These are phyloP conservation scores for Motacilla tschutschensis DNA, from an alignment of 2,113 vertebrate species.

Conservation along the genomic window DNA sequence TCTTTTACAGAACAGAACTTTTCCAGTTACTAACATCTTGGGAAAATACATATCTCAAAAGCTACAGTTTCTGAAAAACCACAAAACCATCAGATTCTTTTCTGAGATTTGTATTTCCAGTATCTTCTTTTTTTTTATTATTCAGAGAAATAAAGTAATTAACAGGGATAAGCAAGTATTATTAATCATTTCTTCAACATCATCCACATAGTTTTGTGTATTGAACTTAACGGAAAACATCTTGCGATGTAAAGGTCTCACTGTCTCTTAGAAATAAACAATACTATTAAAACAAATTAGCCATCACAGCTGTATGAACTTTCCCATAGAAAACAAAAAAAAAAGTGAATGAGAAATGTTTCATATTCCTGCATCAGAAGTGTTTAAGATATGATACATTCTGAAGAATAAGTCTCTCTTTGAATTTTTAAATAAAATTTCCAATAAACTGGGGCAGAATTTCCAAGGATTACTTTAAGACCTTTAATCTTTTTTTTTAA, in stretches of 20 bases:
- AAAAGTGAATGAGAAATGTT: not conserved
- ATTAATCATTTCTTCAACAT: not conserved
- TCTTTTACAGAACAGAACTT: not conserved
- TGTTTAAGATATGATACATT: not conserved
- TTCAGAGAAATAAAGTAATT: not conserved
- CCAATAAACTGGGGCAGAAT: conserved; percentile 31
- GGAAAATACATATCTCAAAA: not conserved
- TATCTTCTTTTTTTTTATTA: not conserved
- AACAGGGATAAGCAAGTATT: not conserved
- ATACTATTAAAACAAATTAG: not conserved
- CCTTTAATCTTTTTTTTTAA: conserved; percentile 48
- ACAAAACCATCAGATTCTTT: not conserved
- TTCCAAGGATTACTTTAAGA: conserved; percentile 56
- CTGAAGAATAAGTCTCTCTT: not conserved
- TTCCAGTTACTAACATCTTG: not conserved
- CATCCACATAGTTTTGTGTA: not conserved
- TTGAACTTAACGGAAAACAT: not conserved
- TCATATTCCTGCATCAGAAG: not conserved
- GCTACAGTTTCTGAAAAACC: not conserved
- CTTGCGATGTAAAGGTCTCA: not conserved
- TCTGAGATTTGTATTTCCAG: not conserved
- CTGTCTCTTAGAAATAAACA: not conserved
- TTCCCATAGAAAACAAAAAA: not conserved
- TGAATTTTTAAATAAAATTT: conserved; percentile 41
- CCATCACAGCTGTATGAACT: not conserved